Percentiles rank a stretch among this genome's conserved stretches.
Evolutionary conservation across 2,113 vertebrate genomes (phyloP).

Genomic region (Halcyon malimbica): DNA sequence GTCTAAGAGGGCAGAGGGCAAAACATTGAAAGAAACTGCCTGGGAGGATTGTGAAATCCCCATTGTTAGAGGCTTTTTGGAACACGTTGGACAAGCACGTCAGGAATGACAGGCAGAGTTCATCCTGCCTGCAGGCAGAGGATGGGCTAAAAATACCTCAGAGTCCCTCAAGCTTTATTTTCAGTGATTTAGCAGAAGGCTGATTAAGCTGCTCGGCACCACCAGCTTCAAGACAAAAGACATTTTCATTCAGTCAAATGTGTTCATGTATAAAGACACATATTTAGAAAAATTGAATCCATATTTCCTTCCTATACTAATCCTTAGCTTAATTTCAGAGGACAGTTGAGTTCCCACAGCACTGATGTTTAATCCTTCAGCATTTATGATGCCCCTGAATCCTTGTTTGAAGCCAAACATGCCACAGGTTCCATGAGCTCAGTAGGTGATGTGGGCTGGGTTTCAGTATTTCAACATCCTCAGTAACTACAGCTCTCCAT

Average conservation of each 20-base stretch:
- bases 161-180: neutral
- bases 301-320: neutral
- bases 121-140: neutral
- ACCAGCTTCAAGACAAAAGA: conserved; percentile 16
- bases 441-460: neutral
- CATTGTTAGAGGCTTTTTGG: neutral
- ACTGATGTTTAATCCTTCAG: neutral
- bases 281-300: neutral
- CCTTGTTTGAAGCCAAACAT: neutral
- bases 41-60: conserved; percentile 27
- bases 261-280: rapidly evolving
- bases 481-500: neutral
- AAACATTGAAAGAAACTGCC: neutral
- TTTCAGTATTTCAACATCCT: neutral
- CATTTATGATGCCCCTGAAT: neutral
- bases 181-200: conserved; percentile 1
- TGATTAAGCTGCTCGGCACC: neutral
- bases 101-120: conserved; percentile 6
- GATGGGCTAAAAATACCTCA: conserved; percentile 4
- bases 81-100: neutral
- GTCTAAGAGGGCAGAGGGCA: neutral
- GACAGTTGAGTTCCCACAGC: neutral
- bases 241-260: neutral
- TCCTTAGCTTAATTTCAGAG: neutral
- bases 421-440: rapidly evolving